Evolutionary conservation across 2,797 vertebrate genomes (phyloP).

Genomic region (Tangara arthus): DNA sequence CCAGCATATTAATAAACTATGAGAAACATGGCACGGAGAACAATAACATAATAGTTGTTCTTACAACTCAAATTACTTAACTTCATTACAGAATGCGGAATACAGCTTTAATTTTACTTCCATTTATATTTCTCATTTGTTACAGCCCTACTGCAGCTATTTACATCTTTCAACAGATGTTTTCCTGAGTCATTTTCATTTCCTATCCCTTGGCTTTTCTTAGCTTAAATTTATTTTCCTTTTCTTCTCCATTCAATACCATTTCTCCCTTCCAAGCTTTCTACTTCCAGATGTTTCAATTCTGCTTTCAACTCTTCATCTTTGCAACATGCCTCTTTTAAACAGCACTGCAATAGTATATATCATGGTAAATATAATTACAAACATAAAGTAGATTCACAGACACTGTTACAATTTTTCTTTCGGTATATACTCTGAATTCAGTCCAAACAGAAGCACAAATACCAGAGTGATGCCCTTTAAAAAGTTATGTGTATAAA

Average conservation of each 20-base stretch:
- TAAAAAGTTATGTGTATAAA: not conserved
- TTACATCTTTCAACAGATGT: not conserved
- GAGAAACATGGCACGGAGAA: conserved; percentile 26
- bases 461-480: not conserved
- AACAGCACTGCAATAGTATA: not conserved
- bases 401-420: not conserved
- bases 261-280: not conserved
- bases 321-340: not conserved
- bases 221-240: conserved; percentile 4
- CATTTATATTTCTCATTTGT: not conserved
- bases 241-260: not conserved
- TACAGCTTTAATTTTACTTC: not conserved
- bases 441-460: not conserved
- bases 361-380: not conserved
- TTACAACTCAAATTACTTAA: not conserved
- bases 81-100: not conserved
- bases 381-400: not conserved
- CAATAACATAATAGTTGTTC: not conserved
- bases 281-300: not conserved
- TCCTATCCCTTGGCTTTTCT: not conserved
- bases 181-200: not conserved
- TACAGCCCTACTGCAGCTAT: not conserved
- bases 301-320: not conserved
- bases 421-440: not conserved
- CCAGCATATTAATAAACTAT: conserved; percentile 18